These are phyloP conservation scores for Xenopus tropicalis DNA, from an alignment of 2,113 vertebrate species.

Conservation along the genomic window UCB_Xtro_10.0 CM004445.2:60128001-60128500, in stretches of 20 bases:
- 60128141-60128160: conserved; percentile 36
- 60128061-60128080: conserved; percentile 35
- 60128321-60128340: too few species aligned
- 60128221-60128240: conserved; percentile 30
- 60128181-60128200: conserved; percentile 25
- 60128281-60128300: conserved; percentile 33
- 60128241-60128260: conserved; percentile 40
- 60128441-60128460: too few species aligned
- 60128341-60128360: conserved; percentile 21
- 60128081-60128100: conserved; percentile 25
- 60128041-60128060: conserved; percentile 5
- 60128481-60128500: too few species aligned
- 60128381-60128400: too few species aligned
- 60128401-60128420: too few species aligned
- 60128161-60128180: conserved; percentile 27
- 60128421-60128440: too few species aligned
- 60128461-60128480: too few species aligned
- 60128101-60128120: conserved; percentile 20
- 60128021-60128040: too few species aligned
- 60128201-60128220: conserved; percentile 29
- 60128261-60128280: conserved; percentile 20
- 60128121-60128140: conserved; percentile 32
- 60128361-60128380: too few species aligned
- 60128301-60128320: conserved; percentile 24
- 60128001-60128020: too few species aligned